Conservation (phyloP, 2,113 vertebrate species). For the Cochlearius cochlearius region DNA sequence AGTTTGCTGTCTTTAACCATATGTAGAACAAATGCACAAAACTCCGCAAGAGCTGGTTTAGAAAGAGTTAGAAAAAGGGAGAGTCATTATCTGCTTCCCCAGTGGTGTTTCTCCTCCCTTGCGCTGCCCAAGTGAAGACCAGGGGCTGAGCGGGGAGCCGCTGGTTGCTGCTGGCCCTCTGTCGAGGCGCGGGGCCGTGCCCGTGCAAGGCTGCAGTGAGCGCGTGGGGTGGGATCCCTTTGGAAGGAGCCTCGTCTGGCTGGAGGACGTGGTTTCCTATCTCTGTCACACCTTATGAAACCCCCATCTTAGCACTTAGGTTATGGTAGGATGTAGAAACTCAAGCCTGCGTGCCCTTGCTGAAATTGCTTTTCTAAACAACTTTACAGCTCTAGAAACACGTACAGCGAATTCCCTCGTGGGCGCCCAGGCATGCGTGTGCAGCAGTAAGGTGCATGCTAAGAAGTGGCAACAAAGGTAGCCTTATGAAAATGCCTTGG, state of each 20-base stretch:
- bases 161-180: neutral
- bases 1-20: neutral
- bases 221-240: neutral
- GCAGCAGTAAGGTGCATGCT: neutral
- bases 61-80: neutral
- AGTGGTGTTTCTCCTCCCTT: neutral
- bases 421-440: neutral
- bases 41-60: neutral
- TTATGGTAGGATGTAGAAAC: neutral
- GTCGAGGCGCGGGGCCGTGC: fast-evolving
- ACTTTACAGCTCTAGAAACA: neutral
- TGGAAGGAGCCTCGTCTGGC: neutral
- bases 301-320: neutral
- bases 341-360: neutral
- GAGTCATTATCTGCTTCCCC: neutral
- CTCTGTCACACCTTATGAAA: conserved; percentile 25
- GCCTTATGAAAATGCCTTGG: conserved; percentile 20
- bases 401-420: neutral
- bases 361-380: conserved; percentile 26
- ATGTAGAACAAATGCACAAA: neutral
- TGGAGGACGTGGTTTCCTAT: neutral
- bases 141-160: neutral
- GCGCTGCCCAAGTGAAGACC: neutral
- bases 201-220: neutral
- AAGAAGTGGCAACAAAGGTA: conserved; percentile 11